Evolutionary conservation across 2,113 vertebrate species (phyloP).

Genomic region (Hyla sarda): DNA sequence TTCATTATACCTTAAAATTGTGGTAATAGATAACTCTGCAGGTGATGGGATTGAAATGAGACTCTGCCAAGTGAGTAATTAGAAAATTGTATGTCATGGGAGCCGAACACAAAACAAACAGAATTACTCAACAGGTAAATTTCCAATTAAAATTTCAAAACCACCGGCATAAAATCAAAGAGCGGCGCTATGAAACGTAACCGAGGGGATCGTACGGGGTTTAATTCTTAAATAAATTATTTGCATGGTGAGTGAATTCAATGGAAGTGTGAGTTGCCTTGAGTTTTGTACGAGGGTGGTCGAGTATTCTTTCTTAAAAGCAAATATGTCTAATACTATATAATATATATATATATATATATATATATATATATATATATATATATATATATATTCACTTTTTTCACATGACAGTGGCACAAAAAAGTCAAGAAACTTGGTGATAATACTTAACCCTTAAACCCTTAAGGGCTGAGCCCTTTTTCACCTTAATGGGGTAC

Average conservation of each 20-base stretch:
- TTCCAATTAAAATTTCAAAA: conserved; percentile 59
- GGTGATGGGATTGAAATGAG: conserved; percentile 55
- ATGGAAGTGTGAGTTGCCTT: neutral
- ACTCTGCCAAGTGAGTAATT: conserved; percentile 58
- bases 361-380: too few relatives aligned
- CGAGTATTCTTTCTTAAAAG: too few relatives aligned
- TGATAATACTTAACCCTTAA: too few relatives aligned
- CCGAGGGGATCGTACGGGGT: neutral
- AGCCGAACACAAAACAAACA: conserved; percentile 59
- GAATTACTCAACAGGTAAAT: conserved; percentile 61
- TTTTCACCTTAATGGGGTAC: too few relatives aligned
- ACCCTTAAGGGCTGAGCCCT: too few relatives aligned
- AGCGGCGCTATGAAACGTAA: conserved; percentile 30
- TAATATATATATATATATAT: too few relatives aligned
- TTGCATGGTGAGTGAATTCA: conserved; percentile 33
- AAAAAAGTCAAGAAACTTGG: too few relatives aligned
- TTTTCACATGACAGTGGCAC: too few relatives aligned
- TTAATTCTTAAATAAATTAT: conserved; percentile 34
- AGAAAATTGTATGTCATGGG: conserved; percentile 55
- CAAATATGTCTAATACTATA: too few relatives aligned
- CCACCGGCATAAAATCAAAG: conserved; percentile 50
- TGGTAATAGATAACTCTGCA: conserved; percentile 55
- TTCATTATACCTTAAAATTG: conserved; percentile 54
- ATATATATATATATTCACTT: too few relatives aligned
- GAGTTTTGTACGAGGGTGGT: neutral